phyloP scores from a whole-genome alignment of 2,888 invertebrate species.

The Clistopyga incitator region DNA sequence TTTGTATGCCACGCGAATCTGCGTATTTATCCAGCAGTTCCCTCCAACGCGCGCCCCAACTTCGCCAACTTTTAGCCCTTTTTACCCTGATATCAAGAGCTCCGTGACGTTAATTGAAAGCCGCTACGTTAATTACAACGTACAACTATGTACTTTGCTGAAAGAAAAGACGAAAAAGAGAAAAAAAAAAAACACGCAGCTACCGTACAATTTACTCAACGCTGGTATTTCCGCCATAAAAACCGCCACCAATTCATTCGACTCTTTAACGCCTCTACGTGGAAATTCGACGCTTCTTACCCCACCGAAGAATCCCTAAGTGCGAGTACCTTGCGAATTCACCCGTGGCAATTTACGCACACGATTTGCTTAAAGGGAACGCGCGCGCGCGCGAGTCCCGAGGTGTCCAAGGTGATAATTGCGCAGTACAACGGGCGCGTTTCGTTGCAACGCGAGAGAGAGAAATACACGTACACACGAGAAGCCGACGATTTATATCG shows the following conservation, averaged over 20 bases:
- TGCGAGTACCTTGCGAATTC: not conserved
- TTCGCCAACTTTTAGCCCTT: constrained; percentile 25
- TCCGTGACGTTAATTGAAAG: constrained; percentile 16
- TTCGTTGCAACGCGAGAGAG: constrained; percentile 30
- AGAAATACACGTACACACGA: constrained; percentile 43
- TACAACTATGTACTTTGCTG: constrained; percentile 17
- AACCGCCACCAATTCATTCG: constrained; percentile 13
- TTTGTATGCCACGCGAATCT: not conserved
- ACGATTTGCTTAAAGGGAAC: constrained; percentile 33
- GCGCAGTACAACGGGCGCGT: constrained; percentile 59
- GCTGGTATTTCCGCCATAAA: constrained; percentile 26
- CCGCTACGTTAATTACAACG: constrained; percentile 33
- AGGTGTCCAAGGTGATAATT: constrained; percentile 68
- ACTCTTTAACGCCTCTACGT: not conserved
- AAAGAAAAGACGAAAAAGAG: not conserved
- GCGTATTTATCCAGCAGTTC: not conserved
- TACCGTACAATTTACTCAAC: constrained; percentile 26
- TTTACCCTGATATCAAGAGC: not conserved
- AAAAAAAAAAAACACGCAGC: constrained; percentile 6
- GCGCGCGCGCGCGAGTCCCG: not conserved
- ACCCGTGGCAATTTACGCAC: too few relatives aligned
- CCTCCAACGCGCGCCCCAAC: not conserved
- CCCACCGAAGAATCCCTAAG: too few relatives aligned
- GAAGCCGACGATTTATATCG: constrained; percentile 58
- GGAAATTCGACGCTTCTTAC: not conserved